Percentiles rank a stretch among this genome's conserved stretches.
phyloP scores from a whole-genome alignment of 23 tunicate genomes.

The Oikopleura albicans region DNA sequence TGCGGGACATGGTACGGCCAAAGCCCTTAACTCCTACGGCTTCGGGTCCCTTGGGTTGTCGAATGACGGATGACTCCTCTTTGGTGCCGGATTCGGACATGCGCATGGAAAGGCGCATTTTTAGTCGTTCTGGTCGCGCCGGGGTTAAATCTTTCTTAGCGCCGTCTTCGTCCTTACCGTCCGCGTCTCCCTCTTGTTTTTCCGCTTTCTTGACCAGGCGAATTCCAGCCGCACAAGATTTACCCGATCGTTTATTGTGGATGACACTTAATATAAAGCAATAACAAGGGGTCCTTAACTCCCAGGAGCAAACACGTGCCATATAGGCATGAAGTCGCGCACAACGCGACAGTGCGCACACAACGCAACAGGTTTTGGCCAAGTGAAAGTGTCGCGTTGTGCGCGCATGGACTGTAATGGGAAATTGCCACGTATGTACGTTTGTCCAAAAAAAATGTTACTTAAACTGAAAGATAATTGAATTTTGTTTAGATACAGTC shows the following conservation, averaged over 20 bases:
- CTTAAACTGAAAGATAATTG: too few species aligned
- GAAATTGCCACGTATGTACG: too few species aligned
- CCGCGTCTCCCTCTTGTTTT: background rate
- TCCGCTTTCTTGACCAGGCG: background rate
- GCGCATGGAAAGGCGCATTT: background rate
- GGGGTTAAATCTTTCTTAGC: too few species aligned
- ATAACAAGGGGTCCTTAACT: too few species aligned
- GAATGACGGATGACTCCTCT: background rate
- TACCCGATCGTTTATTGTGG: background rate
- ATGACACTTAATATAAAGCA: background rate
- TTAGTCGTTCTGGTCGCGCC: background rate
- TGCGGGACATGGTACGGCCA: background rate
- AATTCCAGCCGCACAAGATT: background rate
- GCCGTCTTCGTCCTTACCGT: background rate
- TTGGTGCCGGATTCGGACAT: background rate
- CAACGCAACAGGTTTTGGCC: too few species aligned
- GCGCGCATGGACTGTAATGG: too few species aligned
- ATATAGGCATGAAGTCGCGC: too few species aligned
- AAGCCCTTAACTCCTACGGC: background rate
- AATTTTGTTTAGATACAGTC: too few species aligned
- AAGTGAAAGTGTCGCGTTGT: too few species aligned
- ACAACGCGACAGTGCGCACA: too few species aligned
- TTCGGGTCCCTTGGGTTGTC: slow-evolving; percentile 13
- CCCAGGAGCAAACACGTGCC: too few species aligned
- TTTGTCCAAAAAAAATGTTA: too few species aligned